Percentiles rank a stretch among this genome's conserved stretches.
Conservation (phyloP, 2,888 invertebrate species). For the Andrena flavipes region DNA sequence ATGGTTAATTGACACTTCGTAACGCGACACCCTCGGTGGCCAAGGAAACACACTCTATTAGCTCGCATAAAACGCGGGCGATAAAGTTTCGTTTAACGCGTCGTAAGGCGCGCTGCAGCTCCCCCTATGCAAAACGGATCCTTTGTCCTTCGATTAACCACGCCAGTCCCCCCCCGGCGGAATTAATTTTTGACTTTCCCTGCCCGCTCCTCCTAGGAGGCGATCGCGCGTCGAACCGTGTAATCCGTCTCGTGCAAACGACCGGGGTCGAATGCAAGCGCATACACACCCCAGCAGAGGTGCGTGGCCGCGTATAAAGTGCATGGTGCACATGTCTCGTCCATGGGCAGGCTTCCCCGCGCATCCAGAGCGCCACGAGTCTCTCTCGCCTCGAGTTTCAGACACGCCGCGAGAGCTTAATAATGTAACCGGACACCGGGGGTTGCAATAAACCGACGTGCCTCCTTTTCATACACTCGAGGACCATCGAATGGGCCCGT, state of each 20-base stretch:
- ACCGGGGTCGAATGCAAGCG: constrained; percentile 26
- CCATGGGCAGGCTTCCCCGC: constrained; percentile 71
- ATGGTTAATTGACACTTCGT: neutral
- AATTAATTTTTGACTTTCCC: constrained; percentile 43
- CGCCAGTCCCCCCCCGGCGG: neutral
- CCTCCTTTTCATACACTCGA: constrained; percentile 38
- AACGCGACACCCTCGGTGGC: constrained; percentile 25
- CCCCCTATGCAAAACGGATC: constrained; percentile 29
- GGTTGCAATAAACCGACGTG: constrained; percentile 66
- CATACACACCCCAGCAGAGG: neutral
- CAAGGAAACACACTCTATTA: constrained; percentile 17
- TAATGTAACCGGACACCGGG: constrained; percentile 73
- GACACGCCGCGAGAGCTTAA: constrained; percentile 66
- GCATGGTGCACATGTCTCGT: constrained; percentile 43
- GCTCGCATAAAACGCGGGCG: constrained; percentile 16
- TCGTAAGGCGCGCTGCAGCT: neutral
- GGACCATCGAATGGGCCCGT: constrained; percentile 28
- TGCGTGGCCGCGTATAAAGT: constrained; percentile 27
- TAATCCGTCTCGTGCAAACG: constrained; percentile 45
- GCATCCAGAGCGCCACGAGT: neutral
- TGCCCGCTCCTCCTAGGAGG: constrained; percentile 12
- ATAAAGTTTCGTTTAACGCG: constrained; percentile 37
- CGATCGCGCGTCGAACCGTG: constrained; percentile 35
- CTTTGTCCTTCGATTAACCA: constrained; percentile 28
- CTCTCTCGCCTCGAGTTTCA: constrained; percentile 73